Base-by-base conservation (phyloP, 2,888 invertebrate species). In the Chrysotoxum bicinctum region DNA sequence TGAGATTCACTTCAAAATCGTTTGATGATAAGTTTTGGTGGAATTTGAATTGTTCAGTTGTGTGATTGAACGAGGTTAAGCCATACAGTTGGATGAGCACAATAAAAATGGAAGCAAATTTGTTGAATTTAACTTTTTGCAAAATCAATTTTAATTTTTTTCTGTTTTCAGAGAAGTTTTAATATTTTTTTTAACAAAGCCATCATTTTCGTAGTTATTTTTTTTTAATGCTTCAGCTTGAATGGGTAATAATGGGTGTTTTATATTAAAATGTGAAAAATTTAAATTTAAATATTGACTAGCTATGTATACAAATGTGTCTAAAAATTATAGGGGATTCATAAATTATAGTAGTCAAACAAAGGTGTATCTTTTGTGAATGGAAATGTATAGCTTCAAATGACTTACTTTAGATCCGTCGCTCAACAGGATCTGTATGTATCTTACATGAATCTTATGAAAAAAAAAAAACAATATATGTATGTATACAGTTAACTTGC, bases 21-120 rank as follows among this genome's bases (percentile, higher is more conserved):
- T 54, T 52, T 40, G 62, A 78, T 48, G 30, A 78, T 78, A 43
- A 62, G 43, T 45, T 45, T 64, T 32, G 3, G n/a, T 40, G 19
- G 30, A 30, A 45, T 64, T 64, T 30, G 60, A 37, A 64, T 64
- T 43, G 43, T 62, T 64, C 19, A 32, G 5, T 45, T 43, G n/a
- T 43, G 43, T 30, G 26, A 35, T 45, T 62, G 5, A 62, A 62
- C 26, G 43, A 19, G 43, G 43, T n/a, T 62, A 30, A 62, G 9
- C 30, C 45, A 19, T 64, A n/a, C 43, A 45, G 26, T 32, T 45
- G 16, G 9, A 45, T 64, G 45, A 45, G 30, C 30, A 30, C 26
- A 43, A 43, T 62, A 5, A 40, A 56, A 35, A 56, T 40, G 40
- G 14, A 62, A 40, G 5, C 1, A 12, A 32, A 12, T 0, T 23